Evolutionary conservation across 64 coral and sea anemone species (phyloP), one percentile per base, ranked within the genome.

Genomic region (Platygyra sinensis): DNA sequence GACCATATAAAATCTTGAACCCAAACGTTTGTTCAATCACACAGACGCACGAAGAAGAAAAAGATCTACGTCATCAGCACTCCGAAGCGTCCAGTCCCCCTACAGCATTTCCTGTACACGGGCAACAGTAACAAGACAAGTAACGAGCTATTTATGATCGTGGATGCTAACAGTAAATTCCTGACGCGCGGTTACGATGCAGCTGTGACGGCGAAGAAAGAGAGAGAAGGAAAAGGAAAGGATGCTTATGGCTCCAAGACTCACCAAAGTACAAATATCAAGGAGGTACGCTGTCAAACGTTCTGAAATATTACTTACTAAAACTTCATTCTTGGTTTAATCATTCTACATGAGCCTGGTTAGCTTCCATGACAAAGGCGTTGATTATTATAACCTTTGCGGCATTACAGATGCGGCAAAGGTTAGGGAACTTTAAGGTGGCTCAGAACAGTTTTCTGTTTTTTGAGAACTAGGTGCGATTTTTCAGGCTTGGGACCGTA

Each of bases 91-190:
- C 96, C 96, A 62, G 93, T 98, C 17, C 96, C 96, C 24, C 63
- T 98, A 12, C 78, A 95, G 29, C 94, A 98, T 78, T 95, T 93
- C 50, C 85, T 98, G 61, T 98, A 98, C 76, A 98, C 96, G 61
- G 96, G 96, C 72, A 98, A 95, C 74, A 98, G 96, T 57, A 92
- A 95, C 25, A 98, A 95, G 72, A 98, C 96, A 16, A 95, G 93
- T 74, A 88, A 87, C 25, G 96, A 98, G 83, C 76, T 95, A 79
- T 98, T 98, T 91, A 60, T 93, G 72, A 89, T 98, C 76, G 90
- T 98, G 80, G 92, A 88, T 76, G 80, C 81, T 0, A 87, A 95
- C 12, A 89, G 88, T 30, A 93, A 90, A 31, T 98, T 98, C 42
- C 62, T 93, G 83, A 93, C 93, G 20, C 88, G 87, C 24, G 96